phyloP scores from a whole-genome alignment of 2,797 vertebrate species.

The Acipenser transmontanus region DNA sequence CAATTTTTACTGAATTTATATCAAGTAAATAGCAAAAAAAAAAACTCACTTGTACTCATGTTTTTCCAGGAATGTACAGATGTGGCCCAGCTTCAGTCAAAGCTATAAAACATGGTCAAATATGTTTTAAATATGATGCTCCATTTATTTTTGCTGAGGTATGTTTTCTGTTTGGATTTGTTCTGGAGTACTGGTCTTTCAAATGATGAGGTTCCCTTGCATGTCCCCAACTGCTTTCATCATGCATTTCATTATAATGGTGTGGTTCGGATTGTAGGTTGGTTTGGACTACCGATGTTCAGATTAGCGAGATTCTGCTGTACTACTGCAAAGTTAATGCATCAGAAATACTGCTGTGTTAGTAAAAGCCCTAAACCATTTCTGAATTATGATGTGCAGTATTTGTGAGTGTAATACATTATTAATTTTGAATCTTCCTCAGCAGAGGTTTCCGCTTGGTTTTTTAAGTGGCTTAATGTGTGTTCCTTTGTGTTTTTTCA shows the following conservation, averaged over 20 bases:
- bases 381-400: too few species aligned
- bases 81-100: conserved; percentile 89
- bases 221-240: neutral
- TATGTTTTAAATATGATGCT: conserved; percentile 85
- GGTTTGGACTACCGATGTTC: too few species aligned
- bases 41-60: neutral
- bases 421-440: too few species aligned
- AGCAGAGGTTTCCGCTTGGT: too few species aligned
- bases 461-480: neutral
- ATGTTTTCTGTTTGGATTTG: conserved; percentile 15
- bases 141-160: conserved; percentile 92
- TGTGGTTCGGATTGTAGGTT: too few species aligned
- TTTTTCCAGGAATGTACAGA: conserved; percentile 72
- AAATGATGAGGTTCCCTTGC: neutral
- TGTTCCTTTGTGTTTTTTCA: conserved; percentile 9
- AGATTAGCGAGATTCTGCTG: too few species aligned
- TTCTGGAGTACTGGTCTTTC: too few species aligned
- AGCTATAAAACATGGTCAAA: conserved; percentile 86
- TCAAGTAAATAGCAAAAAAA: neutral
- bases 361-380: too few species aligned
- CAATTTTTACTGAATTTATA: neutral
- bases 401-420: too few species aligned
- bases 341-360: too few species aligned
- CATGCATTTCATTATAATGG: too few species aligned
- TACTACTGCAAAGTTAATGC: too few species aligned